These are phyloP conservation scores for Nemopilema nomurai DNA, from an alignment of 30 jellyfish, hydroid and myxozoan species.

Conservation along the genomic window DNA sequence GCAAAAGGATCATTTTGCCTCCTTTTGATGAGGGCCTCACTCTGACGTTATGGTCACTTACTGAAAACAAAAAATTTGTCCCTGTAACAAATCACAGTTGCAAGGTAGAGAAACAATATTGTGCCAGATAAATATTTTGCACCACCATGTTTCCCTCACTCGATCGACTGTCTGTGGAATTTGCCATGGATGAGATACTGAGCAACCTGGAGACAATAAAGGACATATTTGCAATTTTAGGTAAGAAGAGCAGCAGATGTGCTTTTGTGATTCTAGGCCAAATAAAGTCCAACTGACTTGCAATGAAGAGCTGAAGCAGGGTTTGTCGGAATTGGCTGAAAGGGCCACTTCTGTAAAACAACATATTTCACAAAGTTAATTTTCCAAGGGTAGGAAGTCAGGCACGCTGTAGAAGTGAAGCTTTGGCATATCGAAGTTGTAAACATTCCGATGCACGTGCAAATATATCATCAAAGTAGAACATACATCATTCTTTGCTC, in stretches of 20 bases:
- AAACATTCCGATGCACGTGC: too few species aligned
- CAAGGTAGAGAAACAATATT: neutral
- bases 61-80: neutral
- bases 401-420: neutral
- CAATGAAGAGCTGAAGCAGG: neutral
- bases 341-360: neutral
- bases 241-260: constrained; percentile 9
- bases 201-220: constrained; percentile 15
- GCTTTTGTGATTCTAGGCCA: neutral
- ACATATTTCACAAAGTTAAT: neutral
- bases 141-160: constrained; percentile 2
- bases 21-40: neutral
- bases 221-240: constrained; percentile 44
- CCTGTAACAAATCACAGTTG: too few species aligned
- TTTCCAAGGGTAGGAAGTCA: neutral
- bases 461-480: neutral
- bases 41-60: too few species aligned
- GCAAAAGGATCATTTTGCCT: neutral
- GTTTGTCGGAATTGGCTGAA: too few species aligned
- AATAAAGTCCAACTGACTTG: neutral
- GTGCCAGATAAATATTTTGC: neutral
- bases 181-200: constrained; percentile 30
- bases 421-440: neutral
- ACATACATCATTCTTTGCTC: neutral
- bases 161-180: constrained; percentile 33